Percentiles rank a stretch among this genome's conserved stretches.
phyloP scores from a whole-genome alignment of 2,797 vertebrate genomes.

The Anguilla obscura region DNA sequence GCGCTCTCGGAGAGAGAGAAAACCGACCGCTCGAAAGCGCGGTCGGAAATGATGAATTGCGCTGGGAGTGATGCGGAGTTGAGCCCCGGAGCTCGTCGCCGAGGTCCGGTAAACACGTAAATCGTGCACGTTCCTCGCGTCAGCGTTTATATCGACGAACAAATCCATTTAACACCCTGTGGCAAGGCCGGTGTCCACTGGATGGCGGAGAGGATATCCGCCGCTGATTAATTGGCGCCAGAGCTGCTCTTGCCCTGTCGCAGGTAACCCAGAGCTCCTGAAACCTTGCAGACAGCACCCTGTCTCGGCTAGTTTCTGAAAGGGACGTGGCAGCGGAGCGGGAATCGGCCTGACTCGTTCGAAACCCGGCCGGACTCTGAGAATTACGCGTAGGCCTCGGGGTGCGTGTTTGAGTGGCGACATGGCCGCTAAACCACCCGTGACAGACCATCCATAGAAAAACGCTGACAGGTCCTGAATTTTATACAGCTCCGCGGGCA shows the following conservation, averaged over 20 bases:
- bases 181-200: constrained; percentile 37
- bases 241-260: not conserved
- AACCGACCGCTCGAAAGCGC: constrained; percentile 39
- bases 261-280: not conserved
- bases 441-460: not conserved
- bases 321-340: not conserved
- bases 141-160: constrained; percentile 49
- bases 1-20: constrained; percentile 7
- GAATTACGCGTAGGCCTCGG: not conserved
- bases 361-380: not conserved
- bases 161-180: constrained; percentile 35
- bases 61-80: not conserved
- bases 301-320: not conserved
- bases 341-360: not conserved
- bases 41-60: constrained; percentile 34
- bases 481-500: not conserved
- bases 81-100: constrained; percentile 30
- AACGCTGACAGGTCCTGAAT: not conserved
- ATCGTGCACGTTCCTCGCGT: constrained; percentile 39
- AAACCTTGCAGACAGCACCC: not conserved
- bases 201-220: not conserved
- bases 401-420: not conserved
- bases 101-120: constrained; percentile 20
- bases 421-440: not conserved
- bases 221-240: constrained; percentile 18